These are phyloP conservation scores for Euzophera pinguis DNA, from an alignment of 2,888 invertebrate species.

Conservation along the genomic window DNA sequence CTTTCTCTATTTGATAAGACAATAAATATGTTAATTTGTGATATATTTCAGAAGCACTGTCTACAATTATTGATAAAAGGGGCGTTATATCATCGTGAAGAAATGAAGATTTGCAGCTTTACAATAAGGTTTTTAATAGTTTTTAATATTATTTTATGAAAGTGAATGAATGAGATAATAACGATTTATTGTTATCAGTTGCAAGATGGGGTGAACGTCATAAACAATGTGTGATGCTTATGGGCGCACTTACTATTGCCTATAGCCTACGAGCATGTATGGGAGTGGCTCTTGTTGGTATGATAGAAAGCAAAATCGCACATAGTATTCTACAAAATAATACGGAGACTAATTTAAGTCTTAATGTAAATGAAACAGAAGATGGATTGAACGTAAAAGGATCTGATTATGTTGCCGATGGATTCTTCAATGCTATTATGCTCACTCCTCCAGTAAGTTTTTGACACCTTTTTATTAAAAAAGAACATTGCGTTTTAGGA, in stretches of 20 bases:
- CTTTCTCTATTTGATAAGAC: not conserved
- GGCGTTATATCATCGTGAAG: not conserved
- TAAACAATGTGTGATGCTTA: slow-evolving; percentile 79
- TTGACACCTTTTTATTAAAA: not conserved
- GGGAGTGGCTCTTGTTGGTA: slow-evolving; percentile 83
- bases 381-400: slow-evolving; percentile 13
- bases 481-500: too few species aligned
- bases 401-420: slow-evolving; percentile 26
- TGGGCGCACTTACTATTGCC: slow-evolving; percentile 77
- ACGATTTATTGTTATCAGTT: slow-evolving; percentile 26
- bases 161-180: not conserved
- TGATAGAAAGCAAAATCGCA: slow-evolving; percentile 49
- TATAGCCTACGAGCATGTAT: slow-evolving; percentile 83
- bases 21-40: not conserved
- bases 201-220: slow-evolving; percentile 73
- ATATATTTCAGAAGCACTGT: not conserved
- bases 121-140: not conserved
- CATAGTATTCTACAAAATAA: not conserved
- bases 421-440: slow-evolving; percentile 39
- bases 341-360: not conserved
- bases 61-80: too few species aligned
- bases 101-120: not conserved
- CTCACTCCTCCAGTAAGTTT: slow-evolving; percentile 50
- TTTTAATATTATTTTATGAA: not conserved
- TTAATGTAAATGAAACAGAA: not conserved